These are phyloP conservation scores for Neosilurus hyrtlii DNA, from an alignment of 2,797 vertebrate species.

Conservation along the genomic window DNA sequence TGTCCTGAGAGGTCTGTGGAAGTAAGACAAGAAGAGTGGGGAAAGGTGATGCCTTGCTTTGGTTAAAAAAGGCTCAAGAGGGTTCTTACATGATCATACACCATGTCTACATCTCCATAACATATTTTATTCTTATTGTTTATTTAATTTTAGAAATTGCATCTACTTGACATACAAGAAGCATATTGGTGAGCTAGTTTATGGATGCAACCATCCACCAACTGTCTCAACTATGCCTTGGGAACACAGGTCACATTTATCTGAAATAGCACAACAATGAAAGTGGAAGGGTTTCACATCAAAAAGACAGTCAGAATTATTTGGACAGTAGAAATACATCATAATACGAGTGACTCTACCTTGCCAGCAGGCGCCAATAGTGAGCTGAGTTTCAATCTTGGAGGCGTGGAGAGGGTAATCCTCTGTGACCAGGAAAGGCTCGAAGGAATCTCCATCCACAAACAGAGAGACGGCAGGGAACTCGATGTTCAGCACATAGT, in stretches of 20 bases:
- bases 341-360: conserved; percentile 69
- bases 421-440: conserved; percentile 94
- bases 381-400: conserved; percentile 88
- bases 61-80: conserved; percentile 59
- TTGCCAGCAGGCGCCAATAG: conserved; percentile 98
- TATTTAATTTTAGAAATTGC: conserved; percentile 1
- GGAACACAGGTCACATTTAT: neutral
- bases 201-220: neutral
- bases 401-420: conserved; percentile 91
- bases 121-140: neutral
- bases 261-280: conserved; percentile 1
- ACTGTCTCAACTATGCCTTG: neutral
- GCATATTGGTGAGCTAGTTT: neutral
- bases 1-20: conserved; percentile 93
- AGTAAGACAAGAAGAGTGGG: conserved; percentile 81
- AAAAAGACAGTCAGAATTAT: conserved; percentile 32
- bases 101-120: conserved; percentile 42
- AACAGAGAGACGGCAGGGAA: conserved; percentile 85
- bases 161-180: conserved; percentile 20
- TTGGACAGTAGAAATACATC: neutral
- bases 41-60: conserved; percentile 65
- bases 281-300: conserved; percentile 10
- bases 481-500: conserved; percentile 92
- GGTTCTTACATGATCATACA: conserved; percentile 58
- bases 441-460: conserved; percentile 85